phyloP scores from a whole-genome alignment of 2,888 invertebrate genomes.

The Stomorhina lunata region DNA sequence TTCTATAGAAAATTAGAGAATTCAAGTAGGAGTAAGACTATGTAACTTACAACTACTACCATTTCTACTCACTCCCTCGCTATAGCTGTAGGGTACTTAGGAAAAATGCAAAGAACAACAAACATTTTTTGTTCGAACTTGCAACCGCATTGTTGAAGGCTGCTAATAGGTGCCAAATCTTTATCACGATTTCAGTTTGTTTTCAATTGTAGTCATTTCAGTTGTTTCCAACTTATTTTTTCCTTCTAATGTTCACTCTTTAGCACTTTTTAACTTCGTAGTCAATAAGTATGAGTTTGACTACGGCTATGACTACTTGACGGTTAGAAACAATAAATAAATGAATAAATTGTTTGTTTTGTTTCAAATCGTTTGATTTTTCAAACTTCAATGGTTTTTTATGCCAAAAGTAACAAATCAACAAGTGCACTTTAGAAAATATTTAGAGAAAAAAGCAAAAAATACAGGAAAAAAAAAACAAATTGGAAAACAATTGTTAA shows the following conservation, averaged over 20 bases:
- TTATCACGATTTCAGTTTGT: conserved; percentile 70
- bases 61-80: background rate
- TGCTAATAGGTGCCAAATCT: conserved; percentile 74
- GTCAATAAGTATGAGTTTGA: background rate
- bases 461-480: background rate
- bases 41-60: no score
- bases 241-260: conserved; percentile 29
- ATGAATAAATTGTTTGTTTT: conserved; percentile 58
- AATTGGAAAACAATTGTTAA: conserved; percentile 1
- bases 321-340: conserved; percentile 50
- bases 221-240: conserved; percentile 14
- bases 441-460: background rate
- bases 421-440: conserved; percentile 40
- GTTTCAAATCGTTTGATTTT: conserved; percentile 43
- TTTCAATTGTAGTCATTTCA: background rate
- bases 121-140: conserved; percentile 11
- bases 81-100: background rate
- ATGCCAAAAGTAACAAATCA: conserved; percentile 50
- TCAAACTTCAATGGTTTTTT: conserved; percentile 53
- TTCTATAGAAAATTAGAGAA: no score
- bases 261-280: conserved; percentile 10
- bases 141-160: conserved; percentile 58
- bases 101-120: background rate
- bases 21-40: no score
- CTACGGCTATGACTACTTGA: background rate